Base-by-base conservation (phyloP, 1,140 invertebrate species). In the Drosophila tsacasi region DNA sequence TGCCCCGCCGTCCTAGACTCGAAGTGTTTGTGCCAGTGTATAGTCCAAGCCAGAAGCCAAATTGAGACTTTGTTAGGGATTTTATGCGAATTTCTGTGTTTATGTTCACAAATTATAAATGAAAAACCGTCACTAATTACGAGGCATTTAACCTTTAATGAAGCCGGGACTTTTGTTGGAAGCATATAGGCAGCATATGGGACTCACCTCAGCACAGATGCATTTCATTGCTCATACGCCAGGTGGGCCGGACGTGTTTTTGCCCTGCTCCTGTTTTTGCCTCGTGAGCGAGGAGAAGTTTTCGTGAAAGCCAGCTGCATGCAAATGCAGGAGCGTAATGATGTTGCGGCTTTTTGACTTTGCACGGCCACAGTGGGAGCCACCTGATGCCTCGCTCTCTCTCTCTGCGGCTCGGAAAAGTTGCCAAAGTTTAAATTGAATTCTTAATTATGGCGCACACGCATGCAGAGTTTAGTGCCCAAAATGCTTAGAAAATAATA, bases 351-450 rank as follows among this genome's bases (percentile, higher is more conserved):
- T 81, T 76, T 76, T 71, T 69, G 57, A 69, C 71, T 81, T 76
- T 79, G 72, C 76, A 79, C 74, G 66, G 52, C 76, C 75, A 63
- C 76, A 63, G 52, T 40, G 32, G 27, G 39, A 80, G 61, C 66
- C 73, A 63, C 61, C 74, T 64, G 60, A 72, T 81, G 77, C 77
- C 67, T 35, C 35, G 15, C 37, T 30, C 23, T 35, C 40, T 27
- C 21, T 39, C 49, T 50, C 21, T 27, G 32, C 13, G 0, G 32
- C 47, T 37, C 4, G 39, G 30, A 59, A 61, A 78, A 68, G 63
- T 74, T 75, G 64, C 62, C n/a, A 77, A 78, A 74, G 21, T 74
- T 77, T 40, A 84, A 84, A 80, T 80, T 84, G 66, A 77, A 84
- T 80, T 77, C 62, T 77, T 68, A 80, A 81, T 77, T 83, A 71